These are phyloP conservation scores for Drosophila trapezifrons DNA, from an alignment of 1,140 invertebrate species.

Conservation along the genomic window DNA sequence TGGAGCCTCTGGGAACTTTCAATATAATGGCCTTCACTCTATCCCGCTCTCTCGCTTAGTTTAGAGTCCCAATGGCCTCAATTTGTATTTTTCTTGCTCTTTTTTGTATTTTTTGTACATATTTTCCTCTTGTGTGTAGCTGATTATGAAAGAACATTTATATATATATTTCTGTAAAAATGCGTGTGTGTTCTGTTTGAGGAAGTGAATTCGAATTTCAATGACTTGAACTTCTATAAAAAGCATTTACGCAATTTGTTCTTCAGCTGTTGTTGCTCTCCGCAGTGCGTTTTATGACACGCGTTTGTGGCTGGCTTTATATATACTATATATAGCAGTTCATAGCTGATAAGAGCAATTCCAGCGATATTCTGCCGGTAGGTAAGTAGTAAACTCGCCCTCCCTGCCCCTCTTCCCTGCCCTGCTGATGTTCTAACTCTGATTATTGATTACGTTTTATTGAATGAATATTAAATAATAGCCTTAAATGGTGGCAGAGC, in stretches of 20 bases:
- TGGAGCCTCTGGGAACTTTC: constrained; percentile 7
- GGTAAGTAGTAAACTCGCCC: neutral
- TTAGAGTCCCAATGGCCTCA: constrained; percentile 44
- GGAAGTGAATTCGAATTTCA: constrained; percentile 70
- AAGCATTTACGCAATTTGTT: constrained; percentile 76
- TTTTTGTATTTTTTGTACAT: neutral
- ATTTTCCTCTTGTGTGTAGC: constrained; percentile 15
- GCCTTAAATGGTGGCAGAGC: neutral
- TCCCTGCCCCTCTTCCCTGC: neutral
- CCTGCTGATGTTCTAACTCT: neutral
- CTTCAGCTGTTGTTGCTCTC: constrained; percentile 42
- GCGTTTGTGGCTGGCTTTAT: constrained; percentile 33
- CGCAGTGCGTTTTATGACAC: constrained; percentile 46
- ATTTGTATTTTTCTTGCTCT: constrained; percentile 15
- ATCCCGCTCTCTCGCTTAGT: constrained; percentile 13
- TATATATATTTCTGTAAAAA: constrained; percentile 2
- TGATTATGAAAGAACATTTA: constrained; percentile 52
- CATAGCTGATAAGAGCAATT: constrained; percentile 46
- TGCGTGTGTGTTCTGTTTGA: constrained; percentile 38
- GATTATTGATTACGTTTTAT: constrained; percentile 40
- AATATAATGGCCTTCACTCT: neutral
- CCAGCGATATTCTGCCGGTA: constrained; percentile 7
- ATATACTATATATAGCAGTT: constrained; percentile 35
- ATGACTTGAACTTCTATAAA: constrained; percentile 80
- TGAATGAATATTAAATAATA: constrained; percentile 62